A percentile compares a stretch with the other conserved stretches of the same genome.
Evolutionary conservation across 2,113 vertebrate species (phyloP).

Genomic region (Proteles cristata): DNA sequence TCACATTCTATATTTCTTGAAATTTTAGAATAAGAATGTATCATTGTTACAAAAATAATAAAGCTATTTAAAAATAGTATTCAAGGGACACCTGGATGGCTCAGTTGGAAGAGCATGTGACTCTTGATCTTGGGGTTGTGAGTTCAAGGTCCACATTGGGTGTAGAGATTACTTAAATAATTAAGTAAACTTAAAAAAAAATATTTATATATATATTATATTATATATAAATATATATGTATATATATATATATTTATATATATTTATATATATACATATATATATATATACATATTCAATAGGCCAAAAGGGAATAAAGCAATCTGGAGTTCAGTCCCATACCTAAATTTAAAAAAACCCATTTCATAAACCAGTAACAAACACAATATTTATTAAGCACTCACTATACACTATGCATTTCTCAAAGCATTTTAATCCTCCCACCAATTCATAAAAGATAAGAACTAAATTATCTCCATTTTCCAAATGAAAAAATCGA

Average conservation of each 20-base stretch:
- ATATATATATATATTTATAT: no score
- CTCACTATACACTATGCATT: not conserved
- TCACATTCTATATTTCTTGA: not conserved
- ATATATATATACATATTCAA: no score
- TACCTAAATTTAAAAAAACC: not conserved
- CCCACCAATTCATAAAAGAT: not conserved
- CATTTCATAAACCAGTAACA: not conserved
- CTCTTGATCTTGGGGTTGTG: no score
- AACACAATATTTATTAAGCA: conserved; percentile 11
- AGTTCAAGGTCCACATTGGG: no score
- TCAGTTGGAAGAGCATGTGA: no score
- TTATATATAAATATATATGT: no score
- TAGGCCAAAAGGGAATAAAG: not conserved
- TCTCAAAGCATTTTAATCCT: conserved; percentile 6
- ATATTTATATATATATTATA: no score
- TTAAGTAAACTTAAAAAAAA: no score
- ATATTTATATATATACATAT: no score
- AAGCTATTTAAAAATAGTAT: not conserved
- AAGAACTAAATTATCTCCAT: not conserved
- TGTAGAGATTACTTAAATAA: no score
- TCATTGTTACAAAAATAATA: conserved; percentile 5
- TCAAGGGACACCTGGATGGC: not conserved
- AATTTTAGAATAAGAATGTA: not conserved
- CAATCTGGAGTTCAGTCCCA: not conserved
- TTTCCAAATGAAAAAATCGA: conserved; percentile 1